Evolutionary conservation across 2,113 vertebrate species (phyloP).

Genomic region (Bujurquina vittata): DNA sequence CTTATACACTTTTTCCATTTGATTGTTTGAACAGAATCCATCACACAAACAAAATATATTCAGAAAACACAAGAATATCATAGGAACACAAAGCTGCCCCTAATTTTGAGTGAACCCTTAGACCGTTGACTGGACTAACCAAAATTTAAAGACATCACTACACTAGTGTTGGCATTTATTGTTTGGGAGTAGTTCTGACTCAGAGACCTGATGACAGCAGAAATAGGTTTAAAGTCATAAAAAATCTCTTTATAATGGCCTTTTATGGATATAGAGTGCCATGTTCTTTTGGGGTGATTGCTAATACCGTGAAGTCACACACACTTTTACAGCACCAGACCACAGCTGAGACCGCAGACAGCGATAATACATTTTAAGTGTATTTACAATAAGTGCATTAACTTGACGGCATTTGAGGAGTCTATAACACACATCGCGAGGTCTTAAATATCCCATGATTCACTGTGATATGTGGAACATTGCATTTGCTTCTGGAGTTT

Average conservation of each 20-base stretch:
- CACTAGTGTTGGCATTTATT: too few species aligned
- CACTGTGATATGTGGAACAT: conserved; percentile 6
- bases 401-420: conserved; percentile 6
- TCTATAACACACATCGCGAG: conserved; percentile 34
- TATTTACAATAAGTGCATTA: conserved; percentile 10
- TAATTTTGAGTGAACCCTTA: not conserved
- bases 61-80: too few species aligned
- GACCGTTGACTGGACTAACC: not conserved
- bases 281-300: conserved; percentile 2
- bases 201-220: not conserved
- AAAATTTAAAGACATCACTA: not conserved
- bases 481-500: conserved; percentile 43
- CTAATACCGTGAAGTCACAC: conserved; percentile 1
- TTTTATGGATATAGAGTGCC: not conserved
- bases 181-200: not conserved
- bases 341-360: conserved; percentile 22
- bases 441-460: conserved; percentile 25
- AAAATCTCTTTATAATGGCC: not conserved
- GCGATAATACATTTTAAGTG: conserved; percentile 25
- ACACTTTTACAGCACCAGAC: not conserved
- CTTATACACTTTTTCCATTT: too few species aligned
- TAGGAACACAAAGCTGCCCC: not conserved
- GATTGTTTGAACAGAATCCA: not conserved
- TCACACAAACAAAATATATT: not conserved
- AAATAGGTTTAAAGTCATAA: not conserved